These are phyloP conservation scores for Colletes latitarsis DNA, from an alignment of 1,140 invertebrate species.

Conservation along the genomic window DNA sequence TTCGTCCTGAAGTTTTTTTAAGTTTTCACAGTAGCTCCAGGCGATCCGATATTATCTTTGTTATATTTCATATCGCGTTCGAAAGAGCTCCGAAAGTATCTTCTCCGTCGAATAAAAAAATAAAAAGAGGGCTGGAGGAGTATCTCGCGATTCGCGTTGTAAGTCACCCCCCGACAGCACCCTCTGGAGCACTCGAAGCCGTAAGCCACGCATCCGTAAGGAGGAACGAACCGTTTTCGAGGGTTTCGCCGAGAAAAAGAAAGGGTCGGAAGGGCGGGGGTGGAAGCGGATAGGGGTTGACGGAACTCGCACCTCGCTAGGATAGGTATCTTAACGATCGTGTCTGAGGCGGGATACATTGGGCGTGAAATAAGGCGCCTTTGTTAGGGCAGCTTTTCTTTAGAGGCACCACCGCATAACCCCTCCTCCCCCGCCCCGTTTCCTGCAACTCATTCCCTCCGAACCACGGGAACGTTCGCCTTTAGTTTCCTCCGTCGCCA, in stretches of 20 bases:
- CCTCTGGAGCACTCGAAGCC: constrained; percentile 16
- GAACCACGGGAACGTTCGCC: constrained; percentile 2
- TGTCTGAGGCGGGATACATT: constrained; percentile 74
- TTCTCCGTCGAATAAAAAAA: background rate
- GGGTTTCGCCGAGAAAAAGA: constrained; percentile 32
- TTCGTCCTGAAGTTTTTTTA: no score
- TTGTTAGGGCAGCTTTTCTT: constrained; percentile 70
- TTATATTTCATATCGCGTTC: constrained; percentile 28
- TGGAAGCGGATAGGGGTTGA: constrained; percentile 19
- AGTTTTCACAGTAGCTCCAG: no score
- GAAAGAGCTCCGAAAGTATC: no score
- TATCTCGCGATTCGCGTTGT: constrained; percentile 5
- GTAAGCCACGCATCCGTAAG: constrained; percentile 29
- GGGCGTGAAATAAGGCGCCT: constrained; percentile 74
- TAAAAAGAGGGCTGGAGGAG: background rate
- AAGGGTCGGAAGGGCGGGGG: constrained; percentile 7
- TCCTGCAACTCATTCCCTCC: background rate
- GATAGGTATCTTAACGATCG: constrained; percentile 76
- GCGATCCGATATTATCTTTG: constrained; percentile 5
- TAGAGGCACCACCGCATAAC: constrained; percentile 27
- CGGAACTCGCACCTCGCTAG: constrained; percentile 59
- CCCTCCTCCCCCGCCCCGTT: background rate
- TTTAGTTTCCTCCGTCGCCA: constrained; percentile 24
- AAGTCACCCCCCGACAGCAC: constrained; percentile 38
- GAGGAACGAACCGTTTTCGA: constrained; percentile 41